Evolutionary conservation across 2,113 vertebrate genomes (phyloP).

Genomic region (Malurus alboscapulatus): DNA sequence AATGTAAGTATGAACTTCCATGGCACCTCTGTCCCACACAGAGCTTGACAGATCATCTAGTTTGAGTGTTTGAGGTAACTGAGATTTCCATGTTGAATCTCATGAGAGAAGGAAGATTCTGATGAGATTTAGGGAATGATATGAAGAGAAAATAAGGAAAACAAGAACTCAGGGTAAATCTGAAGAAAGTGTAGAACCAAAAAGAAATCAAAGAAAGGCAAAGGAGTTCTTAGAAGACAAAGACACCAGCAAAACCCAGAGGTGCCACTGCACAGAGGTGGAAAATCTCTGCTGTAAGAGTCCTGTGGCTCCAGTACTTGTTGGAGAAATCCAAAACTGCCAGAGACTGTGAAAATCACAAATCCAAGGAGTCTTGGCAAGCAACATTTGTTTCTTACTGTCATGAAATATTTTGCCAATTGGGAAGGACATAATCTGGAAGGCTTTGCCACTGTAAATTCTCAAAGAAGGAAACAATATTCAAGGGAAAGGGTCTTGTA

Average conservation of each 20-base stretch:
- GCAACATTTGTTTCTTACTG: background rate
- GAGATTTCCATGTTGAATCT: background rate
- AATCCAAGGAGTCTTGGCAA: background rate
- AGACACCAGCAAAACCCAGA: background rate
- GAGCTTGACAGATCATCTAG: background rate
- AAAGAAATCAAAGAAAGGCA: background rate
- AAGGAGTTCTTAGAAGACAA: background rate
- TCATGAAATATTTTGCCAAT: background rate
- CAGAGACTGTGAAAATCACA: background rate
- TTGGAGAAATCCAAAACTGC: background rate
- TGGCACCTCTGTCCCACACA: background rate
- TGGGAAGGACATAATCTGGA: background rate
- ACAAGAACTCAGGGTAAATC: background rate
- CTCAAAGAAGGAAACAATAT: background rate
- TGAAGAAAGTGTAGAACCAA: background rate
- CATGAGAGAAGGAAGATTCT: background rate
- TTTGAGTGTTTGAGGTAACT: background rate
- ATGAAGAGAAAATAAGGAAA: background rate
- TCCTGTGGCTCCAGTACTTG: background rate
- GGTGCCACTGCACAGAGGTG: background rate
- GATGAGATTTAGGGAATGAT: background rate
- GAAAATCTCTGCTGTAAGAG: background rate
- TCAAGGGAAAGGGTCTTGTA: background rate
- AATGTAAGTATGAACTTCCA: background rate
- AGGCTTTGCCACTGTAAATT: background rate